Base-by-base conservation (phyloP, 1,140 invertebrate genomes). In the Drosophila kepulauana region DNA sequence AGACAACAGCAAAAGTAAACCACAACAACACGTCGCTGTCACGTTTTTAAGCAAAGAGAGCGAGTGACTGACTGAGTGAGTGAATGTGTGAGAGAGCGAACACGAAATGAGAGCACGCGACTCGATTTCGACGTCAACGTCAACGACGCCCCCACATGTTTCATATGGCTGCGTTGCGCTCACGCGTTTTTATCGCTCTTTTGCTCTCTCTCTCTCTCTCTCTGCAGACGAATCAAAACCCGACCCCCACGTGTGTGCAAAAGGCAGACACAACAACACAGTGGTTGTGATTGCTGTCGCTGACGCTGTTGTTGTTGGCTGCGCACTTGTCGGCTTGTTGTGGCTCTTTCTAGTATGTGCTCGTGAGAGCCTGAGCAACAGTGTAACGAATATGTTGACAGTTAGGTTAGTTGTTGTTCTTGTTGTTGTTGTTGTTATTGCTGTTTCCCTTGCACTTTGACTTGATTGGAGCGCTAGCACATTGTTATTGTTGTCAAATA, bases 1-100 rank as follows among this genome's bases (percentile, higher is more conserved):
- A 66, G 62, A 70, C 48, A 76, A 58, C 48, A 76, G 54, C 52
- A 65, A 66, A 54, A 78, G 64, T 62, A 79, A 72, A 69, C 59
- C 46, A 86, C 72, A 76, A 88, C 88, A 86, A 89, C 85, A 89
- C 71, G 74, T 71, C 81, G 68, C 71, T 85, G 85, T 88, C 84
- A 88, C 84, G 85, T 89, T 88, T 88, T 88, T 88, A 52, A 43
- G 59, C 65, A 46, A 57, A 75, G 77, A 76, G 56, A 71, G 52
- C 35, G 71, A 41, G 54, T 35, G 30, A 25, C 20, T 25, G 20
- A 25, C 0, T 3, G 52, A 15, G 28, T 33, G 11, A 35, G 38
- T 35, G 20, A 20, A 41, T 49, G 35, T 30, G 15, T 11, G 61
- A 46, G n/a, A 11, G 51, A 38, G 13, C 13, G 30, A 30, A 54